These are phyloP conservation scores for Lapara coniferarum DNA, from an alignment of 2,888 invertebrate genomes.

Conservation along the genomic window DNA sequence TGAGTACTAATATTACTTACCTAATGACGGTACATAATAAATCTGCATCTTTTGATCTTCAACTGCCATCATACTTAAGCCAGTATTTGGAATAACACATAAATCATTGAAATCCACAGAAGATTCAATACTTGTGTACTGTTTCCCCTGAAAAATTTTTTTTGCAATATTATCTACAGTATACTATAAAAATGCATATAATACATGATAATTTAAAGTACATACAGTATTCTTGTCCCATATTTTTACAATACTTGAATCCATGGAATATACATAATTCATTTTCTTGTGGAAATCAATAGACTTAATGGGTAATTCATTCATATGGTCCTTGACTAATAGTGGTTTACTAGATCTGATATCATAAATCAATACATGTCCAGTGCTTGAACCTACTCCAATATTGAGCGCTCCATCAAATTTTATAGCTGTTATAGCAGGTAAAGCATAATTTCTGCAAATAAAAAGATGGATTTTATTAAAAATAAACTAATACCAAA, in stretches of 20 bases:
- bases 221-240: conserved; percentile 94
- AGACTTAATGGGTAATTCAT: conserved; percentile 94
- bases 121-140: conserved; percentile 96
- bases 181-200: conserved; percentile 1
- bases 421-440: conserved; percentile 90
- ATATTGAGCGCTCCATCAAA: conserved; percentile 89
- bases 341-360: conserved; percentile 95
- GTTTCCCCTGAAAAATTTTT: conserved; percentile 88
- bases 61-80: conserved; percentile 96
- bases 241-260: conserved; percentile 93
- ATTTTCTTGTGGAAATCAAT: conserved; percentile 92
- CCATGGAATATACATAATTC: conserved; percentile 94
- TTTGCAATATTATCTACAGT: conserved; percentile 1
- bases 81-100: conserved; percentile 94
- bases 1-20: conserved; percentile 43
- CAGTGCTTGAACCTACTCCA: conserved; percentile 97
- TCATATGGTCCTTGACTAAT: conserved; percentile 96
- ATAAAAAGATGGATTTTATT: conserved; percentile 20
- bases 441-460: conserved; percentile 85
- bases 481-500: neutral
- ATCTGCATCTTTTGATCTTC: conserved; percentile 97
- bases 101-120: conserved; percentile 94
- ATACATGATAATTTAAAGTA: neutral
- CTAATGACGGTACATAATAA: conserved; percentile 95
- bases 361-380: conserved; percentile 97